A percentile compares a stretch with the other conserved stretches of the same genome.
Evolutionary conservation across 2,113 vertebrate genomes (phyloP).

Genomic region (Gobiocypris rarus): DNA sequence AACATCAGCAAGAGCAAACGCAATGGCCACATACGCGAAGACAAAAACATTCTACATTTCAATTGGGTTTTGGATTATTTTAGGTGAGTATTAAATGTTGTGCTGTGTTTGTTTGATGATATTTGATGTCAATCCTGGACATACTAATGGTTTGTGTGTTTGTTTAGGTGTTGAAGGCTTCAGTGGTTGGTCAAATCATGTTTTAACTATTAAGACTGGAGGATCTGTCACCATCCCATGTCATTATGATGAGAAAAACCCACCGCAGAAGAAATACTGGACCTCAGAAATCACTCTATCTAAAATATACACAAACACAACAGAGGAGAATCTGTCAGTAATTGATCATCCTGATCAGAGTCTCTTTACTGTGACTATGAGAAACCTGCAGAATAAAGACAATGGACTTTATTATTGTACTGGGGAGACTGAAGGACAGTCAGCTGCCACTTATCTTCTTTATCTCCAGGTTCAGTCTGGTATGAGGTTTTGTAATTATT

Average conservation of each 20-base stretch:
- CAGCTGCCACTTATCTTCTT: accelerated
- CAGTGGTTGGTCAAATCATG: accelerated
- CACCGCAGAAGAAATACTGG: constrained; percentile 26
- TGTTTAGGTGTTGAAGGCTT: neutral
- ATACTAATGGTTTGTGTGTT: neutral
- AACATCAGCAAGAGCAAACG: neutral
- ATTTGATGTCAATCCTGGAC: neutral
- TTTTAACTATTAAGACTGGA: neutral
- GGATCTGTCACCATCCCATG: constrained; percentile 26
- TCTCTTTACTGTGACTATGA: constrained; percentile 46
- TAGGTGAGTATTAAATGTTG: neutral
- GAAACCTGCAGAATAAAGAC: constrained; percentile 13
- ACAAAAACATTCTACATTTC: neutral
- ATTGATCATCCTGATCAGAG: constrained; percentile 35
- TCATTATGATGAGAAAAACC: constrained; percentile 26
- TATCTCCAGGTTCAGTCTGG: neutral
- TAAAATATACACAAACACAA: neutral
- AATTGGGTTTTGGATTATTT: neutral
- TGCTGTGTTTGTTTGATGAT: neutral
- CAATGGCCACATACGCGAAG: neutral
- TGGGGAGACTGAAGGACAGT: neutral
- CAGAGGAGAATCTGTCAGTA: neutral
- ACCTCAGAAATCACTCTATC: neutral
- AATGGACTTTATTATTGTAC: accelerated
- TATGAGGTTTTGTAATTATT: neutral